A percentile compares a stretch with the other conserved stretches of the same genome.
These are phyloP conservation scores for Gortyna flavago DNA, from an alignment of 2,888 invertebrate species.

Conservation along the genomic window DNA sequence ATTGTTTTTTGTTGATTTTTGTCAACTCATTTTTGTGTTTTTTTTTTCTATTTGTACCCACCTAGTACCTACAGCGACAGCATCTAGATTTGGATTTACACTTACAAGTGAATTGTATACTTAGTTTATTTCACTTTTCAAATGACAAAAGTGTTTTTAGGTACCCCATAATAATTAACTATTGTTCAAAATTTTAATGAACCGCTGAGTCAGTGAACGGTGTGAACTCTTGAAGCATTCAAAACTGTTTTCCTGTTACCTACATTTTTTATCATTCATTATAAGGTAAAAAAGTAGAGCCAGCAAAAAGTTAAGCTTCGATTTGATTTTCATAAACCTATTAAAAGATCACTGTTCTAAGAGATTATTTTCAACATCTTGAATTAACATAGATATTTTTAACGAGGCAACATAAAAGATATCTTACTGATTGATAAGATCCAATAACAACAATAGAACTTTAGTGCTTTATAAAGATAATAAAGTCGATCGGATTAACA, in stretches of 20 bases:
- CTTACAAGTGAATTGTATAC: background rate
- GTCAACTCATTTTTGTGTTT: background rate
- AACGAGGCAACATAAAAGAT: constrained; percentile 39
- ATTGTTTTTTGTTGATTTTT: background rate
- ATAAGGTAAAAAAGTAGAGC: background rate
- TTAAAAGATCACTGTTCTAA: constrained; percentile 27
- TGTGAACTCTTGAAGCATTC: background rate
- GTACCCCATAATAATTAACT: background rate
- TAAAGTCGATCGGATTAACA: constrained; percentile 78
- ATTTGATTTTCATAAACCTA: constrained; percentile 18
- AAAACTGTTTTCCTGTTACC: background rate
- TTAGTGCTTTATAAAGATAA: constrained; percentile 62
- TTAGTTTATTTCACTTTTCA: background rate
- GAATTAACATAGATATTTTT: constrained; percentile 42
- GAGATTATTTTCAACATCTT: constrained; percentile 30
- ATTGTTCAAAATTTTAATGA: background rate
- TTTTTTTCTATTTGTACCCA: background rate
- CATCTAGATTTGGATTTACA: background rate
- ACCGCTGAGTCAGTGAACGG: background rate
- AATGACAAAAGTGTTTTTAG: background rate
- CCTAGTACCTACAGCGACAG: background rate
- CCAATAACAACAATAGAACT: constrained; percentile 59
- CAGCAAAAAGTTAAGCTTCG: background rate
- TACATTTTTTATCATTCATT: background rate
- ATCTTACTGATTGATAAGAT: constrained; percentile 55